Evolutionary conservation across 2,888 invertebrate species (phyloP).

Genomic region (Elmis aenea): DNA sequence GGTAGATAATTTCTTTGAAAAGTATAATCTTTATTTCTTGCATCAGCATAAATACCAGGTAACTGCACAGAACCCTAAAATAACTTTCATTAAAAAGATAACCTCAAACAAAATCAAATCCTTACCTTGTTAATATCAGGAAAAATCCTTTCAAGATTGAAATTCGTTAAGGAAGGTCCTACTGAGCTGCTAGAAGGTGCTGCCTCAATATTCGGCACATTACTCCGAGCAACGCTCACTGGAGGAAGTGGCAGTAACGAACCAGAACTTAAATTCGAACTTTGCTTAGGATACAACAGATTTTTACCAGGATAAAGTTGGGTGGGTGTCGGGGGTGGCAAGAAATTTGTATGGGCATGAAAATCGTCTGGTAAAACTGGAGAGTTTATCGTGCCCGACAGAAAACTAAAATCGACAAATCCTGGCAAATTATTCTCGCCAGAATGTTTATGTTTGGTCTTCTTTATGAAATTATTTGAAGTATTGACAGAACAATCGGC

Average conservation of each 20-base stretch:
- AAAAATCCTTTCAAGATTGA: slow-evolving; percentile 77
- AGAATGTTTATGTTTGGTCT: slow-evolving; percentile 32
- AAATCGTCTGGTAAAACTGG: slow-evolving; percentile 46
- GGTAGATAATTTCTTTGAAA: slow-evolving; percentile 23
- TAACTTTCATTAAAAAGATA: slow-evolving; percentile 1
- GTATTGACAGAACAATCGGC: slow-evolving; percentile 13
- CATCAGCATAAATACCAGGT: slow-evolving; percentile 23
- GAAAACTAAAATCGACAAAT: slow-evolving; percentile 42
- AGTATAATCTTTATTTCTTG: slow-evolving; percentile 20
- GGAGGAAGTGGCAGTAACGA: slow-evolving; percentile 34
- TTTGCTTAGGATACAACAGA: slow-evolving; percentile 39
- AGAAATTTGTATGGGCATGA: slow-evolving; percentile 39
- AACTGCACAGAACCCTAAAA: slow-evolving; percentile 23
- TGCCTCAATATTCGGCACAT: slow-evolving; percentile 38
- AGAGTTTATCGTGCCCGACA: slow-evolving; percentile 42
- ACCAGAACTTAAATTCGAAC: slow-evolving; percentile 29
- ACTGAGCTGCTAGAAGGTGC: slow-evolving; percentile 35
- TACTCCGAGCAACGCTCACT: slow-evolving; percentile 23
- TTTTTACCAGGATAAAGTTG: slow-evolving; percentile 43
- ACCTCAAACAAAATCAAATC: neutral
- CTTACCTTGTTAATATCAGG: slow-evolving; percentile 67
- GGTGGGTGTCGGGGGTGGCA: slow-evolving; percentile 37
- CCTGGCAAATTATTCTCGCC: slow-evolving; percentile 32
- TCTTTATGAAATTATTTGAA: slow-evolving; percentile 26
- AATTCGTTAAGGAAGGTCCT: slow-evolving; percentile 63